A percentile compares a stretch with the other conserved stretches of the same genome.
Evolutionary conservation across 64 coral and sea anemone genomes (phyloP).

Genomic region (Acropora yongei): DNA sequence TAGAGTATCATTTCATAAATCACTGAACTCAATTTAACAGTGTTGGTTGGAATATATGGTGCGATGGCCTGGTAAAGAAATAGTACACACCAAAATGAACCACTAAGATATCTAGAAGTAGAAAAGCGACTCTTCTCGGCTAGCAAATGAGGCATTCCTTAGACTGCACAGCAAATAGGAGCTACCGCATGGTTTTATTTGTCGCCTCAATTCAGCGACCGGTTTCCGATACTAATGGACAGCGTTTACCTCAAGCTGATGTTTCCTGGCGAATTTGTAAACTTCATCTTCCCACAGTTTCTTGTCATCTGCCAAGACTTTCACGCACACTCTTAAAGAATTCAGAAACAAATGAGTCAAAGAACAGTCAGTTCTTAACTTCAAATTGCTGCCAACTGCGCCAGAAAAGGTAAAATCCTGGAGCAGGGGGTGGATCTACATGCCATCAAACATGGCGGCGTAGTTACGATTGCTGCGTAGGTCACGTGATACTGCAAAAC

Average conservation of each 20-base stretch:
- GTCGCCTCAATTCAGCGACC: no score
- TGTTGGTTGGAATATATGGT: constrained; percentile 88
- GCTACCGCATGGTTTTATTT: background rate
- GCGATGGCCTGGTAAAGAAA: constrained; percentile 84
- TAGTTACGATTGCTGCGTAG: no score
- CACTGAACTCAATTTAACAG: constrained; percentile 79
- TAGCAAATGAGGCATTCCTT: no score
- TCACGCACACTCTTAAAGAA: constrained; percentile 80
- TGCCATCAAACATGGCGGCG: no score
- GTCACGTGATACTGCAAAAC: background rate
- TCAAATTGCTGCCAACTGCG: background rate
- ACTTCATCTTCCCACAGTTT: constrained; percentile 99
- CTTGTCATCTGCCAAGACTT: constrained; percentile 91
- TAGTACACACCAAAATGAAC: background rate
- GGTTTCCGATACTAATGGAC: background rate
- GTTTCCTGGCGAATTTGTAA: constrained; percentile 91
- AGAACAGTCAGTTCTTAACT: no score
- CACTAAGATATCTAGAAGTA: no score
- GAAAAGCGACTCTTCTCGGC: no score
- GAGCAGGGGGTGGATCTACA: no score
- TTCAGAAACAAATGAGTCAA: background rate
- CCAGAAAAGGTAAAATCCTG: no score
- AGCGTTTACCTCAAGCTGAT: constrained; percentile 76
- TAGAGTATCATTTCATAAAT: constrained; percentile 99
- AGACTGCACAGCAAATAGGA: no score